Conservation (phyloP, 2,113 vertebrate genomes). For the Prochilodus magdalenae region DNA sequence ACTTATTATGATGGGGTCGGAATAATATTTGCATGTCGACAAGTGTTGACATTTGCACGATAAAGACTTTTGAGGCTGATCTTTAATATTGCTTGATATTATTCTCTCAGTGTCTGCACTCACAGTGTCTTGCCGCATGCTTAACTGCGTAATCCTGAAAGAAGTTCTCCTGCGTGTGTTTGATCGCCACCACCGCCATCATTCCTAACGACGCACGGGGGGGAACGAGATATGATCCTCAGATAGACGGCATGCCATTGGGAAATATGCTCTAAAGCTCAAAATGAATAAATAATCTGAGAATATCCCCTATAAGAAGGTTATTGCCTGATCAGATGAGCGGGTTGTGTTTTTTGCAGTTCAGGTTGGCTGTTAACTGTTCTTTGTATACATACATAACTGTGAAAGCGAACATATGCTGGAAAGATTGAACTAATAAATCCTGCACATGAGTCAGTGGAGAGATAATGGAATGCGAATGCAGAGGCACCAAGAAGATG, state of each 20-base stretch:
- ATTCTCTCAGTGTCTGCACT: slow-evolving; percentile 24
- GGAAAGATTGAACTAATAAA: slow-evolving; percentile 14
- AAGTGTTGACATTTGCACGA: background rate
- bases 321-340: slow-evolving; percentile 30
- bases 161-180: slow-evolving; percentile 6
- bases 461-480: background rate
- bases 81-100: background rate
- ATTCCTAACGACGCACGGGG: slow-evolving; percentile 35
- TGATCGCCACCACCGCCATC: background rate
- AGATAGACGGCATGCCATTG: slow-evolving; percentile 43
- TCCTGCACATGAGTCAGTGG: background rate
- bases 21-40: too few relatives aligned
- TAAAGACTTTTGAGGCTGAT: slow-evolving; percentile 28
- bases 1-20: too few relatives aligned
- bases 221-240: slow-evolving; percentile 38
- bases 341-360: slow-evolving; percentile 5
- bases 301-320: slow-evolving; percentile 44
- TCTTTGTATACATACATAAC: slow-evolving; percentile 9
- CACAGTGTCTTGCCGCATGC: too few relatives aligned
- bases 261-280: slow-evolving; percentile 55
- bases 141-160: background rate
- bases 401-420: slow-evolving; percentile 15
- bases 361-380: slow-evolving; percentile 23
- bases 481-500: background rate
- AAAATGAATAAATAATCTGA: slow-evolving; percentile 55